Evolutionary conservation across 1,140 invertebrate species (phyloP).

Genomic region (Holcopasites calliopsidis): DNA sequence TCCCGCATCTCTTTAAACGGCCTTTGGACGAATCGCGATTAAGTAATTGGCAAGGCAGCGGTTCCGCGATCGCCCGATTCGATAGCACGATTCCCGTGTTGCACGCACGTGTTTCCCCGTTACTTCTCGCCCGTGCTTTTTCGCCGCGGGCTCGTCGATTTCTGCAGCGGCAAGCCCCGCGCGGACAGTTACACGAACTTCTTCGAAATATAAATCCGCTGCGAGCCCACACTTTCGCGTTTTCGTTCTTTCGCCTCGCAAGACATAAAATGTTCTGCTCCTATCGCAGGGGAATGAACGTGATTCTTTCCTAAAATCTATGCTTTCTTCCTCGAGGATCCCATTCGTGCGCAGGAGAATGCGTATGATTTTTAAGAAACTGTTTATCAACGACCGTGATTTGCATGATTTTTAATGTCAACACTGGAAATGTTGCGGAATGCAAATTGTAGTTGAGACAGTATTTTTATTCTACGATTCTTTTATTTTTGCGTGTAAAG

Average conservation of each 20-base stretch:
- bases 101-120: slow-evolving; percentile 38
- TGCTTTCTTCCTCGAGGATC: no score
- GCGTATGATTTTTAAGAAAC: no score
- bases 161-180: slow-evolving; percentile 25
- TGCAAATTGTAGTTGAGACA: no score
- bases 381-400: no score
- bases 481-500: no score
- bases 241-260: neutral
- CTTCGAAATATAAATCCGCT: slow-evolving; percentile 38
- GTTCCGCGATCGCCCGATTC: slow-evolving; percentile 31
- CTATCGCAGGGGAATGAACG: no score
- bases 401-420: no score
- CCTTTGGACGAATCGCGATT: slow-evolving; percentile 38
- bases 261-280: no score
- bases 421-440: no score
- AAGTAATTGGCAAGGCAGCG: slow-evolving; percentile 45
- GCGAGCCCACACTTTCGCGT: slow-evolving; percentile 18
- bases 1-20: neutral
- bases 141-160: slow-evolving; percentile 22
- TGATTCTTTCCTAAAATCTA: no score
- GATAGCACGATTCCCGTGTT: slow-evolving; percentile 23
- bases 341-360: no score
- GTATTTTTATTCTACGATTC: no score
- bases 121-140: slow-evolving; percentile 35
- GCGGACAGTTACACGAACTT: slow-evolving; percentile 34